phyloP scores from a whole-genome alignment of 2,888 invertebrate genomes.

The Tipula helvola region DNA sequence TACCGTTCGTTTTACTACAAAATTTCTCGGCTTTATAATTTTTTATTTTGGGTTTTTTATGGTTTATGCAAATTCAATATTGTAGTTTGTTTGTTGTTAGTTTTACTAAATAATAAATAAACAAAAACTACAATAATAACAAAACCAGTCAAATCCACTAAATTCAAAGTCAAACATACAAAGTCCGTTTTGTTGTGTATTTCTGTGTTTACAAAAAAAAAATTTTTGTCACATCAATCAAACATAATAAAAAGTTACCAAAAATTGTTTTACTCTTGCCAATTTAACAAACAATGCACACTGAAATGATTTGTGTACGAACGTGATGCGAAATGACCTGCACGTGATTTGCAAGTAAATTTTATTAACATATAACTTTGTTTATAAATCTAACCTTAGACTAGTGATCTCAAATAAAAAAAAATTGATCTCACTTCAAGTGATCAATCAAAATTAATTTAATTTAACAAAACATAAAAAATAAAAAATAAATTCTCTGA shows the following conservation, averaged over 20 bases:
- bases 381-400: not conserved
- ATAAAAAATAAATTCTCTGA: not conserved
- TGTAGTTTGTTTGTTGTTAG: not conserved
- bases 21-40: not conserved
- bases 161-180: not conserved
- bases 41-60: not conserved
- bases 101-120: not conserved
- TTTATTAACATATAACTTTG: not conserved
- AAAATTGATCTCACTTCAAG: not conserved
- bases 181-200: not conserved
- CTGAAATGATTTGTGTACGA: no score
- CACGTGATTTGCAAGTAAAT: not conserved
- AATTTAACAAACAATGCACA: no score
- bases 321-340: not conserved
- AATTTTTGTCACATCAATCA: not conserved
- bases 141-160: not conserved
- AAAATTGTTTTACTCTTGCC: not conserved
- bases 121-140: not conserved
- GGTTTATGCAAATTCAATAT: not conserved
- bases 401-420: not conserved
- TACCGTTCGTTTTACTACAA: not conserved
- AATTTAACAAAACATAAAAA: not conserved
- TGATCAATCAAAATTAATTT: not conserved
- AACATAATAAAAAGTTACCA: not conserved
- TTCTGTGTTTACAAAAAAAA: not conserved